Base-by-base conservation (phyloP, 2,888 invertebrate genomes). In the Andricus quercusramuli region DNA sequence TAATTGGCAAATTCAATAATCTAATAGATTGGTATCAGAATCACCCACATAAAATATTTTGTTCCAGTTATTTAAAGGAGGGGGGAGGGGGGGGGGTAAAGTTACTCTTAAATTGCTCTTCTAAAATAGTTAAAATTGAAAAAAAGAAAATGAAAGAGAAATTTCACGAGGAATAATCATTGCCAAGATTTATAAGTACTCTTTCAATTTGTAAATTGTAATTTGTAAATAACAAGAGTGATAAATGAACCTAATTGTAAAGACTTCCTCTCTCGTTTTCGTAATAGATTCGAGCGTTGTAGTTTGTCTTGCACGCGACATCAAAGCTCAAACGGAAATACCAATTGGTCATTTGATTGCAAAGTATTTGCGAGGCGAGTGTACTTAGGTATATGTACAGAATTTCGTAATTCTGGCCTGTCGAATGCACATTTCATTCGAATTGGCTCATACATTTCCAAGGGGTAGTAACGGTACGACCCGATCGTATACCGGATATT, bases 391-490 rank as follows among this genome's bases (percentile, higher is more conserved):
- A 29, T 51, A 22, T 51, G 70, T 44, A 29, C 59, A 59, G 20
- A 29, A 51, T 70, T 70, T 70, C 47, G 70, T 51, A 70, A 70
- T 70, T 70, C 70, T 70, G 51, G 51, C 20, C 51, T 70, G 17
- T 47, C 25, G 47, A 51, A 4, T 29, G 77, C 67, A 47, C 78
- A 78, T 83, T 83, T 83, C 80, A 68, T 64, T 78, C 68, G 82
- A 47, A 51, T 77, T 77, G 47, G 32, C 22, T 25, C 44, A 78
- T 76, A 70, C 74, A 82, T 82, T 82, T 82, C 66, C 70, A n/a
- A 41, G 59, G 22, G 77, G 25, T 44, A 41, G 37, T 83, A 83
- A 83, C 66, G 82, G 74, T 67, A 29, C 56, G 59, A 32, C 32
- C 51, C 13, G 37, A 66, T 67, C 29, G 67, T 51, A 65, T 25